phyloP scores from a whole-genome alignment of 1,140 invertebrate genomes.

The Diprion similis region DNA sequence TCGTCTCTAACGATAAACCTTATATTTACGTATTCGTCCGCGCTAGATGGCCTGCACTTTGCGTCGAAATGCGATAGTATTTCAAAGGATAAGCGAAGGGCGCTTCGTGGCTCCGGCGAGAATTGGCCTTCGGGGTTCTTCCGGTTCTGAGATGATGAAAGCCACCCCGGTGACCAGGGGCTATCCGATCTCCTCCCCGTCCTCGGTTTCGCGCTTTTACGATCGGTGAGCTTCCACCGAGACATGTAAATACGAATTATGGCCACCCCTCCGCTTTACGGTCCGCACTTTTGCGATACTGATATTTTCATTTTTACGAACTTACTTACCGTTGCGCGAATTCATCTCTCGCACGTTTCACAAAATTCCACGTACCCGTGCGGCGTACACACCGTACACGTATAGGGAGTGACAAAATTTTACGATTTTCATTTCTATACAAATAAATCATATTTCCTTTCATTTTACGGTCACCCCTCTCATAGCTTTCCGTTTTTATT shows the following conservation, averaged over 20 bases:
- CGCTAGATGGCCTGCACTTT: too few species aligned
- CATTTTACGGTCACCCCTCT: not conserved
- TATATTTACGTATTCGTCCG: too few species aligned
- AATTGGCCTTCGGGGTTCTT: not conserved
- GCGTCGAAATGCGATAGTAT: not conserved
- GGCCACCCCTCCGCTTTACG: constrained; percentile 25
- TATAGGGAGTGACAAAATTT: too few species aligned
- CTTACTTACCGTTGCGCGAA: too few species aligned
- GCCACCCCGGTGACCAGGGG: not conserved
- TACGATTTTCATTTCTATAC: too few species aligned
- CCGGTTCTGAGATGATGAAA: not conserved
- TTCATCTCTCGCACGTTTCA: too few species aligned
- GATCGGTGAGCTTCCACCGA: constrained; percentile 40
- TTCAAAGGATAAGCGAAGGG: not conserved
- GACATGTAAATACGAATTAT: constrained; percentile 48
- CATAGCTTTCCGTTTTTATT: too few species aligned
- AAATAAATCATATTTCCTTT: not conserved
- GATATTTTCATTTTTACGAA: constrained; percentile 8
- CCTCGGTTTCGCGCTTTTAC: constrained; percentile 32
- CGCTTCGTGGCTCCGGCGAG: too few species aligned
- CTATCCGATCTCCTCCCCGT: not conserved
- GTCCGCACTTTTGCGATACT: constrained; percentile 21
- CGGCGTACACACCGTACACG: too few species aligned
- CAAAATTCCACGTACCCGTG: too few species aligned
- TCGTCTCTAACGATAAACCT: too few species aligned